Percentiles rank a stretch among this genome's conserved stretches.
Evolutionary conservation across 2,888 invertebrate genomes (phyloP).

Genomic region (Noctua pronuba): DNA sequence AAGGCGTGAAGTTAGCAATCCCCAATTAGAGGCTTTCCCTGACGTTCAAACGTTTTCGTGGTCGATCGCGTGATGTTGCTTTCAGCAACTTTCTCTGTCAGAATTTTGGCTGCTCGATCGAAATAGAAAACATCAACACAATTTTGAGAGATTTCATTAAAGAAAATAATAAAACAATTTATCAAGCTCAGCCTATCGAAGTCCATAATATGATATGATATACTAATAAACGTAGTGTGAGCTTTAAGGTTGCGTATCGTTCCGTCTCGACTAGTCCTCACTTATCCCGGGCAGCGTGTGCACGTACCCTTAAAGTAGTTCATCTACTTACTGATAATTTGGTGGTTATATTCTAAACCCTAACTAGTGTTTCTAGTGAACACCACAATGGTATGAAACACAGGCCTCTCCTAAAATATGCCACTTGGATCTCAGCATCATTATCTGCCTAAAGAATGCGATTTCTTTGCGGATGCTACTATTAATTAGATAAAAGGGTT

Average conservation of each 20-base stretch:
- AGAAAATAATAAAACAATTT: not conserved
- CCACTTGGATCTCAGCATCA: not conserved
- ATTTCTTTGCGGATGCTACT: not conserved
- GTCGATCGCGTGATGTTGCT: slow-evolving; percentile 28
- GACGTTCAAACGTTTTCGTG: slow-evolving; percentile 17
- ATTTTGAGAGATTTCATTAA: not conserved
- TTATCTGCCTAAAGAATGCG: not conserved
- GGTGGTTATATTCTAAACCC: too few species aligned
- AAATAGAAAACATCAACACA: not conserved
- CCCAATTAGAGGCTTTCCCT: slow-evolving; percentile 26
- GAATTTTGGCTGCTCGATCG: slow-evolving; percentile 3
- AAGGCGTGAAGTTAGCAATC: not conserved
- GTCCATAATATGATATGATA: too few species aligned
- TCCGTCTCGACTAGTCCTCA: too few species aligned
- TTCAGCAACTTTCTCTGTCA: slow-evolving; percentile 31
- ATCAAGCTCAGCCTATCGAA: not conserved
- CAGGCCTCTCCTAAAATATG: not conserved
- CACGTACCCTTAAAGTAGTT: too few species aligned
- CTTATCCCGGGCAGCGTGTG: too few species aligned
- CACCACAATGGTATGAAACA: too few species aligned
- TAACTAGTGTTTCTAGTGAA: too few species aligned
- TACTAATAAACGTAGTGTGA: too few species aligned
- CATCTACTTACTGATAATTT: too few species aligned
- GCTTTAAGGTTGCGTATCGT: too few species aligned
- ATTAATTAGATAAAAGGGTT: not conserved